A percentile compares a stretch with the other conserved stretches of the same genome.
phyloP scores from a whole-genome alignment of 2,797 vertebrate genomes.

The Falco berigora region DNA sequence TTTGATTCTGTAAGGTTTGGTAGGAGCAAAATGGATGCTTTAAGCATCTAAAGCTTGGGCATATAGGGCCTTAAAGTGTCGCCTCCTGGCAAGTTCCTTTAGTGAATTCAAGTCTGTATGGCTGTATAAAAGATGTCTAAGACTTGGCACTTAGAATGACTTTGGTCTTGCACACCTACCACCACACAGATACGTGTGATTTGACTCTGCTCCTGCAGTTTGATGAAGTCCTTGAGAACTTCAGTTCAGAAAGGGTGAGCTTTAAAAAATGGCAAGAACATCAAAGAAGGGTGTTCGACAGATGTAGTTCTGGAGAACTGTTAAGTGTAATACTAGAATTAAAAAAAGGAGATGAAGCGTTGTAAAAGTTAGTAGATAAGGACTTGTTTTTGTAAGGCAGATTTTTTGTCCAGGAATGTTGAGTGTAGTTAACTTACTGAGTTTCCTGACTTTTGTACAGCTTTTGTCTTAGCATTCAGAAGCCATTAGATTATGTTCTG shows the following conservation, averaged over 20 bases:
- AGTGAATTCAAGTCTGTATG: not conserved
- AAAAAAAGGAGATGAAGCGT: not conserved
- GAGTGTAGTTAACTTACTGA: not conserved
- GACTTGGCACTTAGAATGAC: not conserved
- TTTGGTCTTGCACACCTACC: not conserved
- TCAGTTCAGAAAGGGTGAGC: not conserved
- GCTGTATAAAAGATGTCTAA: not conserved
- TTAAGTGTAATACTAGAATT: not conserved
- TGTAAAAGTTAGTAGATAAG: not conserved
- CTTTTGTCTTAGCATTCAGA: not conserved
- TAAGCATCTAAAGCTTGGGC: not conserved
- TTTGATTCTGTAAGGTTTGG: not conserved
- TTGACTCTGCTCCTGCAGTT: not conserved
- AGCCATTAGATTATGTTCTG: not conserved
- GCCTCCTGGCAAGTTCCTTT: not conserved
- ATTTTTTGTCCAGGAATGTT: not conserved
- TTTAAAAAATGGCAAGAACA: not conserved
- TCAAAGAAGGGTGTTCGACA: not conserved
- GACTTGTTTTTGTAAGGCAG: not conserved
- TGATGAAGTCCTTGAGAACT: not conserved
- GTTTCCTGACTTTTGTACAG: not conserved
- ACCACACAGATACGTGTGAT: not conserved
- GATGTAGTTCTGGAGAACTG: not conserved
- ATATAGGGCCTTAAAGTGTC: not conserved
- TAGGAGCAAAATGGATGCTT: not conserved